Evolutionary conservation across 2,113 vertebrate species (phyloP).

Genomic region (Aramus guarauna): DNA sequence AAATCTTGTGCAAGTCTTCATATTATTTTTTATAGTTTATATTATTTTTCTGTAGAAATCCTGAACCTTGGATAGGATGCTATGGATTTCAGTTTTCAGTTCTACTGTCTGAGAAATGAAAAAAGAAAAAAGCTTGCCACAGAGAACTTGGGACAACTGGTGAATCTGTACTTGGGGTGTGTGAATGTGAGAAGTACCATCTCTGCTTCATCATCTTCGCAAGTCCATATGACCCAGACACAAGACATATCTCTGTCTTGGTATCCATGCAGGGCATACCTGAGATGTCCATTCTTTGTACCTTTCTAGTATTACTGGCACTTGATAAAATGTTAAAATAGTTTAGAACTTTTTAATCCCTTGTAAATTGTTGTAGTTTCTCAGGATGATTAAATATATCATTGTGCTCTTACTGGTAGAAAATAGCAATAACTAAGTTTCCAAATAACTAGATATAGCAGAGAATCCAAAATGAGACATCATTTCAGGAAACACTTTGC

Average conservation of each 20-base stretch:
- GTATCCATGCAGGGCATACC: neutral
- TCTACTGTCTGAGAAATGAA: neutral
- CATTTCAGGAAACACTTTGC: neutral
- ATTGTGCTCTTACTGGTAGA: fast-evolving
- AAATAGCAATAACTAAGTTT: neutral
- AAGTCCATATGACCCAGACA: neutral
- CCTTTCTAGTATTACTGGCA: neutral
- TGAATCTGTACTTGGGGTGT: neutral
- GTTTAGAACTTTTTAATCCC: neutral
- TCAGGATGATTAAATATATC: neutral
- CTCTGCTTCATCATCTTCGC: neutral
- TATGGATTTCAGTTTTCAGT: neutral
- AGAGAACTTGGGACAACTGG: neutral
- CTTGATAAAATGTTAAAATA: neutral
- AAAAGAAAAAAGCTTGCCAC: neutral
- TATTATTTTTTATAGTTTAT: neutral
- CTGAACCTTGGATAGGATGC: neutral
- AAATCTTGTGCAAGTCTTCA: neutral
- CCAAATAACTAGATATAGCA: neutral
- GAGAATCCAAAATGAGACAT: neutral
- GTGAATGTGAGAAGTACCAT: neutral
- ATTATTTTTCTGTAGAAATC: neutral
- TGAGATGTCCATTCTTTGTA: neutral
- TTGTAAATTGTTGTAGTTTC: neutral
- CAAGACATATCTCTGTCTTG: neutral